Evolutionary conservation across 2,113 vertebrate genomes (phyloP), one percentile per base, ranked within the genome.

Genomic region (Triplophysa dalaica): DNA sequence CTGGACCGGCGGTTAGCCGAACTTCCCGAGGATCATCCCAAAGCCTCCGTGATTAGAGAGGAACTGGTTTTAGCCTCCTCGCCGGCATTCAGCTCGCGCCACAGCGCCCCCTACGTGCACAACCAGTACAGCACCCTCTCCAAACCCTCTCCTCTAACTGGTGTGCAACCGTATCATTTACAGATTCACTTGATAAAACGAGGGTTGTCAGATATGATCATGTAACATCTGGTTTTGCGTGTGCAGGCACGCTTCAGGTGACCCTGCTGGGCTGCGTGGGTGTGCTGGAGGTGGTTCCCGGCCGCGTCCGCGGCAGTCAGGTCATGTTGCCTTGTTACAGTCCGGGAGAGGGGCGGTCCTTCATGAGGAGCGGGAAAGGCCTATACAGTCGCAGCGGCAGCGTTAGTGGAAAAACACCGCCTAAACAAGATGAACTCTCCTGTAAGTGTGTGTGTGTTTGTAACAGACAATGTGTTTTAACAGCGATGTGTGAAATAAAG

Each of bases 131-230:
- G 93, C 89, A 96, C 94, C 10, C 90, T 97, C 75, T 94, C 92
- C 91, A 96, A 96, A 80, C 95, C 95, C 0, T 94, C 95, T 0
- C 94, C 95, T 0, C 94, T 97, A 77, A 97, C 95, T 78, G 95
- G 95, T 97, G 87, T 16, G 69, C 41, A 17, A 64, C 13, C 5
- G 64, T 45, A 4, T 50, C 45, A 13, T 33, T 26, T 50, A 9
- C 16, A 70, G 7, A n/a, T 43, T 52, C 22, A 29, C 19, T 33
- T 60, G 14, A 14, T n/a, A n/a, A 41, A 17, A 5, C 5, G 11
- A 45, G 43, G 10, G 2, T 48, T 2, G 1, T 19, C 38, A 26
- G 43, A 14, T 52, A 6, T 63, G 9, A 22, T 0, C 61, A 13
- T 70, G 14, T 70, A 13, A 45, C 1, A 5, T 56, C 8, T 68